Base-by-base conservation (phyloP, 2,113 vertebrate species). In the Aldabrachelys gigantea region DNA sequence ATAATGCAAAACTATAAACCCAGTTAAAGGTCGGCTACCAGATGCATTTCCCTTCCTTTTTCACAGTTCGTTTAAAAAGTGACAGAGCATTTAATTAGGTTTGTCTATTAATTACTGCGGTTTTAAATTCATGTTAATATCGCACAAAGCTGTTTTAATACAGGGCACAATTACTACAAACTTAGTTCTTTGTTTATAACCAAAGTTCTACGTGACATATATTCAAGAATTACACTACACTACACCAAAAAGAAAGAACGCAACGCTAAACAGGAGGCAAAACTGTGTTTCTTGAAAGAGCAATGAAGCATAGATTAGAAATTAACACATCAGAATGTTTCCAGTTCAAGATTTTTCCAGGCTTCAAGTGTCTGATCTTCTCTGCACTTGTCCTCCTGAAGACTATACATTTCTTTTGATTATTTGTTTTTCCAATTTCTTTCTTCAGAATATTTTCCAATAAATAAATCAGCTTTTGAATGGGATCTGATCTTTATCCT, bases 51-150 rank as follows among this genome's bases (percentile, higher is more conserved):
- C 47, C 24, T 96, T 93, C 72, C 54, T 41, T 89, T 92, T 93
- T 90, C 78, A 80, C 41, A 91, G 80, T 11, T 90, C 41, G 56
- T 96, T 96, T 95, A 88, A 92, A 85, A 91, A 92, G 44, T 62
- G 69, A 95, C 79, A 88, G 52, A 89, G 1, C 31, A 94, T 57
- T 93, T 91, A 56, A 90, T 1, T 50, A 2, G 25, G 13, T 82
- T 89, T 44, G 41, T 80, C 56, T 82, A 54, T 85, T 85, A 89
- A 89, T 92, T 94, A 87, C 7, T 41, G 86, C n/a, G 62, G n/a
- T 86, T 31, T 78, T 17, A 89, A 62, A 85, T 81, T 82, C 10
- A 88, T 79, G 86, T 89, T 49, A 95, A 17, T 54, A 83, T 7
- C 10, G 2, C 50, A 89, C 17, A 82, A 91, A 92, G 22, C 41